Percentiles rank a stretch among this genome's conserved stretches.
phyloP scores from a whole-genome alignment of 1,140 invertebrate species.

The Drosophila tsacasi region DNA sequence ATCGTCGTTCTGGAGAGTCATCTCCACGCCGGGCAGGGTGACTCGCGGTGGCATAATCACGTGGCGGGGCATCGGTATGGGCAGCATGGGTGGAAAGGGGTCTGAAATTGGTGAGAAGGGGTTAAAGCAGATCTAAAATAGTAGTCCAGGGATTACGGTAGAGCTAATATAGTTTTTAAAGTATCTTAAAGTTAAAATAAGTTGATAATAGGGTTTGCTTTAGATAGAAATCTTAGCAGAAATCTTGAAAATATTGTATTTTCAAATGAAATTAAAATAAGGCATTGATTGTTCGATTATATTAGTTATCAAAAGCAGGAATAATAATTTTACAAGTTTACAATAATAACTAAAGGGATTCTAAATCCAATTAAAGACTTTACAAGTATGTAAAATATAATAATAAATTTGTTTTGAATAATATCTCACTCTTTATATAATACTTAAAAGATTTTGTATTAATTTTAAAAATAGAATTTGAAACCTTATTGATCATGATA shows the following conservation, averaged over 20 bases:
- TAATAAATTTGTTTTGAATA: too few relatives aligned
- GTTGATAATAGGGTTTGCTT: not conserved
- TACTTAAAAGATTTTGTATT: not conserved
- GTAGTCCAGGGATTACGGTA: not conserved
- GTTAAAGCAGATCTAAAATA: not conserved
- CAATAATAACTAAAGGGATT: not conserved
- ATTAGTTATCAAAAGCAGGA: not conserved
- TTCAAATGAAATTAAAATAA: too few relatives aligned
- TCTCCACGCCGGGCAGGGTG: constrained; percentile 84
- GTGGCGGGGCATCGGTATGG: constrained; percentile 74
- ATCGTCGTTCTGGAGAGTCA: constrained; percentile 93
- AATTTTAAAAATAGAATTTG: not conserved
- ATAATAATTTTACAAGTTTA: not conserved
- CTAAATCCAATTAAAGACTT: not conserved
- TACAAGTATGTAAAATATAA: not conserved
- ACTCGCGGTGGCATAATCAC: constrained; percentile 80
- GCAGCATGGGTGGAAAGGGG: constrained; percentile 79
- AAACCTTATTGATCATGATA: not conserved
- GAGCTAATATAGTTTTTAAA: not conserved
- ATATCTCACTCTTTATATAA: not conserved
- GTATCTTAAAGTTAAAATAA: not conserved
- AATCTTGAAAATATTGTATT: too few relatives aligned
- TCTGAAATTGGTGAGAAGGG: constrained; percentile 38
- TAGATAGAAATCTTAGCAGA: not conserved
- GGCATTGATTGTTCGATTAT: not conserved